Percentiles rank a stretch among this genome's conserved stretches.
Evolutionary conservation across 2,888 invertebrate genomes (phyloP).

Genomic region (Neoitamus cyanurus): DNA sequence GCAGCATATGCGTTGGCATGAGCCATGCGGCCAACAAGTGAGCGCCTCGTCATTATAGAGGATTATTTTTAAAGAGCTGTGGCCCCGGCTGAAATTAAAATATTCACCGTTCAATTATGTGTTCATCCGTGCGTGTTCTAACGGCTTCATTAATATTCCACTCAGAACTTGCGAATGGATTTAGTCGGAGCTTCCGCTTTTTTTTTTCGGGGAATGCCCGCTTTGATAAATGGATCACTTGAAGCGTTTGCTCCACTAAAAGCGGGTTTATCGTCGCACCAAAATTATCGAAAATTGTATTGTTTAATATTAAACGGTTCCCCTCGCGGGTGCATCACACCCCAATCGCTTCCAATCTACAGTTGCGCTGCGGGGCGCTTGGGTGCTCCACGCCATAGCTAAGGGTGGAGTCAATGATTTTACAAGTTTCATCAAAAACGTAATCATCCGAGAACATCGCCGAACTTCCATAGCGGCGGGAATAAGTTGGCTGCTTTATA

Average conservation of each 20-base stretch:
- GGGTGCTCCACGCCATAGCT: background rate
- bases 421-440: background rate
- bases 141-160: background rate
- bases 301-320: background rate
- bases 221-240: background rate
- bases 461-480: background rate
- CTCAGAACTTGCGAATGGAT: background rate
- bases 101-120: background rate
- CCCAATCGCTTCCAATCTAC: background rate
- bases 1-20: background rate
- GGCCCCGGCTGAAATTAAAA: background rate
- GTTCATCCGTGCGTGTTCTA: background rate
- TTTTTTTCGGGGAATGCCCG: background rate
- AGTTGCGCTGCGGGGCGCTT: background rate
- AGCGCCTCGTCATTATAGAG: background rate
- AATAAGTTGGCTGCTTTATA: background rate
- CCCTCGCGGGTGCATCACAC: background rate
- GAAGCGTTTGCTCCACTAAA: background rate
- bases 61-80: background rate
- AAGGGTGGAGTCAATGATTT: background rate
- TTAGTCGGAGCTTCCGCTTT: background rate
- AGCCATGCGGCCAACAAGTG: background rate
- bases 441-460: background rate
- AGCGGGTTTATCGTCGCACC: background rate
- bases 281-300: background rate